phyloP scores from a whole-genome alignment of 1,140 invertebrate genomes.

The Brachionus sp. region DNA sequence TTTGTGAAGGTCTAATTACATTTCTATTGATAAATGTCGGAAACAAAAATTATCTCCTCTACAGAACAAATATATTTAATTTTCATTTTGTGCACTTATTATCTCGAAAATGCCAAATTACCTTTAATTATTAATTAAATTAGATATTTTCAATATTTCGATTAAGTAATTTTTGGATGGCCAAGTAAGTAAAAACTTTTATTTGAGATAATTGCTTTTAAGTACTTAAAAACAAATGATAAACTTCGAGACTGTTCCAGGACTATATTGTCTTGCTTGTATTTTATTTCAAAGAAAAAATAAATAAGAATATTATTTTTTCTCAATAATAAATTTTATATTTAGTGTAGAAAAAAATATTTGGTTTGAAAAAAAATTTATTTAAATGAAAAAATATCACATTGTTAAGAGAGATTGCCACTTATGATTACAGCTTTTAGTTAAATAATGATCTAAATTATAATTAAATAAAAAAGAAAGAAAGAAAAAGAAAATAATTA shows the following conservation, averaged over 20 bases:
- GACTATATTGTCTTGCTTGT: background rate
- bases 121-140: background rate
- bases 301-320: no score
- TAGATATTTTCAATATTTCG: background rate
- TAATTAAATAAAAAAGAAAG: background rate
- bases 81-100: background rate
- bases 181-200: background rate
- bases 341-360: no score
- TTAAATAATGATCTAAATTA: background rate
- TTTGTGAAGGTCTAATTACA: background rate
- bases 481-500: background rate
- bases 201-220: slow-evolving; percentile 10
- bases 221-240: background rate
- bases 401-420: background rate
- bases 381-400: slow-evolving; percentile 3
- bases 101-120: background rate
- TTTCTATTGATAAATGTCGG: background rate
- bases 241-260: background rate
- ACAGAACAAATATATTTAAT: background rate
- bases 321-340: no score
- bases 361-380: background rate
- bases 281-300: background rate
- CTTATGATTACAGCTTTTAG: background rate
- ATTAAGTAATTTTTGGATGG: background rate
- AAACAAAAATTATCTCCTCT: background rate